phyloP scores from a whole-genome alignment of 2,113 vertebrate genomes.

The Tachysurus fulvidraco region DNA sequence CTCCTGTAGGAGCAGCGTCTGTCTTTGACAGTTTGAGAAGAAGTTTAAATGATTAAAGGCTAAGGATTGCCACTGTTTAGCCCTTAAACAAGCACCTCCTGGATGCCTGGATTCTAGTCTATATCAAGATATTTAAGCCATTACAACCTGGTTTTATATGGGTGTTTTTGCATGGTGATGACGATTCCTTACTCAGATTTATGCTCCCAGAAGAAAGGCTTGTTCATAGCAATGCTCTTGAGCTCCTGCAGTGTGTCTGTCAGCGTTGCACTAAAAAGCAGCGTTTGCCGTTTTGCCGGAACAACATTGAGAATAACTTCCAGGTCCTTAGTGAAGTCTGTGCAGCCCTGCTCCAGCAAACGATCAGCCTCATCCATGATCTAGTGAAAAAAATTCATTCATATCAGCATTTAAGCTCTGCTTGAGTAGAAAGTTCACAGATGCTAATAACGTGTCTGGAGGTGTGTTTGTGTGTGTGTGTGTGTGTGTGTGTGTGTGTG shows the following conservation, averaged over 20 bases:
- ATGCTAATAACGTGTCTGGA: neutral
- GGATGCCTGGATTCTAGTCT: too few relatives aligned
- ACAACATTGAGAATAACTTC: conserved; percentile 80
- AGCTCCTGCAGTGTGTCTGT: conserved; percentile 85
- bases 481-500: neutral
- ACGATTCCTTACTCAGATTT: conserved; percentile 80
- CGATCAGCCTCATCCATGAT: conserved; percentile 92
- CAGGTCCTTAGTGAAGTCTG: conserved; percentile 88
- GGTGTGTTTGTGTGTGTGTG: neutral
- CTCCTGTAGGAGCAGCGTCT: neutral
- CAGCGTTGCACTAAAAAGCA: conserved; percentile 93
- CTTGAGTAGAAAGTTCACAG: neutral
- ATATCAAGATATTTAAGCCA: neutral
- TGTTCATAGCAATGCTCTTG: conserved; percentile 82
- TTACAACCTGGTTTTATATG: neutral
- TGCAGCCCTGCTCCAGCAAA: conserved; percentile 88
- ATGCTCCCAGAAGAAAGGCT: conserved; percentile 93
- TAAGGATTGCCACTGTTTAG: too few relatives aligned
- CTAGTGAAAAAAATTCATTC: conserved; percentile 61
- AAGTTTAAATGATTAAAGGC: too few relatives aligned
- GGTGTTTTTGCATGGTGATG: neutral
- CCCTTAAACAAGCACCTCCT: too few relatives aligned
- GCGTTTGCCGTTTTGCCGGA: conserved; percentile 80
- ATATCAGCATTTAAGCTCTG: neutral
- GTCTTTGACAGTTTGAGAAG: neutral